Percentiles rank a stretch among this genome's conserved stretches.
Conservation (phyloP, 2,888 invertebrate genomes). For the Hypselothyrea guttata region DNA sequence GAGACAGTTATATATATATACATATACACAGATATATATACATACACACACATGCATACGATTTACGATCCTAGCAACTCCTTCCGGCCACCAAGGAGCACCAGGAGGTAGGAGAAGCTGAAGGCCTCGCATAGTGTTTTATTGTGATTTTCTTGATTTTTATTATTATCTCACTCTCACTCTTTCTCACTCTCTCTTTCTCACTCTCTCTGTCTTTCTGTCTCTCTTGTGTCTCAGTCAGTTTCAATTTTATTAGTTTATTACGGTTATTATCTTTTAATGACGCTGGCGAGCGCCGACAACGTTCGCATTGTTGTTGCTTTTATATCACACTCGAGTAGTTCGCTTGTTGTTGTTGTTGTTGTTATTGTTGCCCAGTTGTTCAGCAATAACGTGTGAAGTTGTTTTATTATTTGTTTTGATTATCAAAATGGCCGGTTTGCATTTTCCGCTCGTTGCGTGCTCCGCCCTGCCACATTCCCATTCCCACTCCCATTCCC, state of each 20-base stretch:
- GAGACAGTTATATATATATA: conserved; percentile 2
- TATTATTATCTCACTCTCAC: conserved; percentile 38
- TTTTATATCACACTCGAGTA: conserved; percentile 43
- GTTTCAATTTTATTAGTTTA: conserved; percentile 79
- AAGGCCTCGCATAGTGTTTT: conserved; percentile 54
- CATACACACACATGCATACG: neutral
- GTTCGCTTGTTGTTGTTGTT: conserved; percentile 23
- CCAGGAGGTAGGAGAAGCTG: too few species aligned
- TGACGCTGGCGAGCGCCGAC: conserved; percentile 55
- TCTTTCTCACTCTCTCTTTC: conserved; percentile 42
- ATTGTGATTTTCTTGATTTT: conserved; percentile 54
- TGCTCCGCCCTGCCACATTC: conserved; percentile 29
- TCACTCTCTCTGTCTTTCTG: conserved; percentile 25
- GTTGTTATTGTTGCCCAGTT: conserved; percentile 34
- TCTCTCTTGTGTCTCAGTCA: conserved; percentile 50
- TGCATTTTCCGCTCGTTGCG: conserved; percentile 71
- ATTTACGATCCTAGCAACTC: conserved; percentile 30
- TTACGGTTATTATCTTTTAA: conserved; percentile 80
- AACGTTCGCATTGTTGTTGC: conserved; percentile 29
- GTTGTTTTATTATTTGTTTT: conserved; percentile 80
- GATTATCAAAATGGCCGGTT: conserved; percentile 75
- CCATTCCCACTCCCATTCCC: conserved; percentile 5
- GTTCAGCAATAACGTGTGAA: conserved; percentile 70
- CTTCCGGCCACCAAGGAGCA: neutral
- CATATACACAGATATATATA: neutral